Evolutionary conservation across 2,888 invertebrate species (phyloP).

Genomic region (Napeogenes inachia): DNA sequence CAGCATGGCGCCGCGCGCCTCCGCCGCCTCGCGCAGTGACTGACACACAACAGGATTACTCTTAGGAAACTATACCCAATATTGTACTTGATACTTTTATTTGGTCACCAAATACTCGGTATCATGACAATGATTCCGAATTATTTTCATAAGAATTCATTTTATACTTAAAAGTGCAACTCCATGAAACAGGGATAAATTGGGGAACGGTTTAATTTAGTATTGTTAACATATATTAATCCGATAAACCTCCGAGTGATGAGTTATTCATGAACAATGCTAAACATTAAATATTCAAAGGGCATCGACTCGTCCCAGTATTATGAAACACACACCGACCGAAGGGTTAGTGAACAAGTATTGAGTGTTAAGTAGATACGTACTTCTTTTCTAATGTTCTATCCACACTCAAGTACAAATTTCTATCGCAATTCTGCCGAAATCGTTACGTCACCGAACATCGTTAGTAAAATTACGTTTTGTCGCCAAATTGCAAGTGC

Average conservation of each 20-base stretch:
- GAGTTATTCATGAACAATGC: constrained; percentile 18
- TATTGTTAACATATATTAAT: constrained; percentile 1
- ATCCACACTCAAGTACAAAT: constrained; percentile 60
- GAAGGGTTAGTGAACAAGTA: not conserved
- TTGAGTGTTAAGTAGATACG: not conserved
- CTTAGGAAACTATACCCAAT: too few relatives aligned
- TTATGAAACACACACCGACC: constrained; percentile 24
- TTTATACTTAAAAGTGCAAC: too few relatives aligned
- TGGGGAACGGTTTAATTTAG: too few relatives aligned
- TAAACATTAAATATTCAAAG: constrained; percentile 14
- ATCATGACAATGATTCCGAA: too few relatives aligned
- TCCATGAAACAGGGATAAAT: too few relatives aligned
- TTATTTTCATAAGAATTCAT: too few relatives aligned
- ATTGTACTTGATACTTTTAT: too few relatives aligned
- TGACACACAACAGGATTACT: too few relatives aligned
- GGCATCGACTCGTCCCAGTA: constrained; percentile 2
- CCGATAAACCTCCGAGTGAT: constrained; percentile 18
- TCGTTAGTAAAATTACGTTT: constrained; percentile 43
- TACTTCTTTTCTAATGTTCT: constrained; percentile 21
- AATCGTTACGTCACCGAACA: constrained; percentile 58
- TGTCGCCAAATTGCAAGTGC: constrained; percentile 44
- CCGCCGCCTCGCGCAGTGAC: constrained; percentile 39
- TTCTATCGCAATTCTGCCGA: constrained; percentile 62
- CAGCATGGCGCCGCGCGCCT: constrained; percentile 81
- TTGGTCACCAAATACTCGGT: too few relatives aligned